Conservation (phyloP, 2,113 vertebrate species). For the Aegypius monachus region DNA sequence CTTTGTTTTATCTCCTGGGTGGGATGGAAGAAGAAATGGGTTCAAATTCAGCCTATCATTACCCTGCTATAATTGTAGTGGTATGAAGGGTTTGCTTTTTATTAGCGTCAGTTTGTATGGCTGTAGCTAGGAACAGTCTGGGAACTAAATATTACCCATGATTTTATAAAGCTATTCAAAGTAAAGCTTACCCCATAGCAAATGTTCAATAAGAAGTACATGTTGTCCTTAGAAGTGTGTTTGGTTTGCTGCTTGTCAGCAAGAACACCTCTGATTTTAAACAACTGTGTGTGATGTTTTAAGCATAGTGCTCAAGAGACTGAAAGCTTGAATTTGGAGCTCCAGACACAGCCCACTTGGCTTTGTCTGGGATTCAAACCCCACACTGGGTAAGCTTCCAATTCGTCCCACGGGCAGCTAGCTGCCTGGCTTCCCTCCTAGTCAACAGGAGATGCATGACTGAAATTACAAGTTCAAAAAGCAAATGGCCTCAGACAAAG, state of each 20-base stretch:
- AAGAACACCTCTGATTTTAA: neutral
- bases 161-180: neutral
- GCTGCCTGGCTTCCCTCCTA: neutral
- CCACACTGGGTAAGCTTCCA: neutral
- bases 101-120: neutral
- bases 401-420: fast-evolving
- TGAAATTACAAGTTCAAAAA: neutral
- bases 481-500: neutral
- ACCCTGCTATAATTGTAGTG: neutral
- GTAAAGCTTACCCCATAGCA: neutral
- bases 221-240: neutral
- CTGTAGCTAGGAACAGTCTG: neutral
- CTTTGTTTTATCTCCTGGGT: neutral
- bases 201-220: neutral
- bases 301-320: neutral
- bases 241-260: neutral
- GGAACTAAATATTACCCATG: neutral
- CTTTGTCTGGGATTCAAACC: neutral
- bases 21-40: neutral
- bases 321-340: neutral
- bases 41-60: neutral
- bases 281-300: neutral
- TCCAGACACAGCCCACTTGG: neutral
- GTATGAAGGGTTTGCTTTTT: neutral
- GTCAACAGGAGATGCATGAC: neutral